Evolutionary conservation across 2,888 invertebrate species (phyloP).

Genomic region (Acronicta leporina): DNA sequence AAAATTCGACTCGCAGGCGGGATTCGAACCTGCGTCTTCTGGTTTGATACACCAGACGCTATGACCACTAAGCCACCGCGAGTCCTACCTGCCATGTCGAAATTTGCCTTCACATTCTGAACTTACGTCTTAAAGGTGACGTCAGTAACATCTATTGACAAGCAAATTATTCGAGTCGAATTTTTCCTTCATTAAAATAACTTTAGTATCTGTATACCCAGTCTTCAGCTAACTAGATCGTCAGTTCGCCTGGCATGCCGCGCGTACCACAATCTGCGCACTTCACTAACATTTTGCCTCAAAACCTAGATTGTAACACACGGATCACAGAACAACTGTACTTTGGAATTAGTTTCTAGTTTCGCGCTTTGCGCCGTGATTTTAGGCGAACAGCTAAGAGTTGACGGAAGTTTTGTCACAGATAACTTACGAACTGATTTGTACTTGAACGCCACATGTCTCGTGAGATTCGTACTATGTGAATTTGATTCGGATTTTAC

Average conservation of each 20-base stretch:
- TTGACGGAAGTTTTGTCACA: slow-evolving; percentile 34
- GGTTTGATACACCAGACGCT: no score
- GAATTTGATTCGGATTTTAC: slow-evolving; percentile 12
- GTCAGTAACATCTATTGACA: no score
- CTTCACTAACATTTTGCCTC: slow-evolving; percentile 19
- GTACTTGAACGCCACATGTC: slow-evolving; percentile 38
- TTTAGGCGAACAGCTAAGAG: slow-evolving; percentile 51
- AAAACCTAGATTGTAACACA: slow-evolving; percentile 31
- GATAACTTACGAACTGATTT: slow-evolving; percentile 38
- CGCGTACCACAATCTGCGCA: neutral
- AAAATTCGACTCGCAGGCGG: no score
- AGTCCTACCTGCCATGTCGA: no score
- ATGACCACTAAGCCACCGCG: no score
- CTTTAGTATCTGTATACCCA: no score
- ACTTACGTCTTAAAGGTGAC: no score
- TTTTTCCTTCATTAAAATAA: no score
- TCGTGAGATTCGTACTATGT: slow-evolving; percentile 15
- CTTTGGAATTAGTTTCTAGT: slow-evolving; percentile 51
- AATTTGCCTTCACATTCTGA: no score
- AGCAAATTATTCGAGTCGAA: no score
- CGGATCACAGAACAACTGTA: slow-evolving; percentile 36
- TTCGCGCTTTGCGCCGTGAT: slow-evolving; percentile 28
- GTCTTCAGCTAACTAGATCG: no score
- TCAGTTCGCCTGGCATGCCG: neutral
- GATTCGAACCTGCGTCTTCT: no score